Conservation (phyloP, 2,888 invertebrate genomes). For the Andrena minutula region DNA sequence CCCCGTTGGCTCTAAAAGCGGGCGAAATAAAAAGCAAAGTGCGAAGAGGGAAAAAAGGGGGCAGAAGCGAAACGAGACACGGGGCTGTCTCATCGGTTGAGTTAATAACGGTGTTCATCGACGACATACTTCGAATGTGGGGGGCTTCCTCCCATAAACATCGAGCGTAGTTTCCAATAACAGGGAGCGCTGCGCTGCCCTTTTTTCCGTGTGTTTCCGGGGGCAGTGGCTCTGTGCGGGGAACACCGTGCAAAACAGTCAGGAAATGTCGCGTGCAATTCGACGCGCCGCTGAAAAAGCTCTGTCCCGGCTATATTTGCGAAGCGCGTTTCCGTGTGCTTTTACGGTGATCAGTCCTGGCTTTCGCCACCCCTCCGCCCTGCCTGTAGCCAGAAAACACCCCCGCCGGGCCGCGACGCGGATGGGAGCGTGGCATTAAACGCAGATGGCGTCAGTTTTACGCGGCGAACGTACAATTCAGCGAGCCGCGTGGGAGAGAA, state of each 20-base stretch:
- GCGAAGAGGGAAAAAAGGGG: too few relatives aligned
- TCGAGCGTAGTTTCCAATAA: conserved; percentile 63
- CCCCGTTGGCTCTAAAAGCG: background rate
- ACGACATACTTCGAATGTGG: conserved; percentile 31
- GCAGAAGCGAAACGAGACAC: background rate
- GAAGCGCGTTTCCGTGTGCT: conserved; percentile 76
- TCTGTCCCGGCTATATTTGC: conserved; percentile 67
- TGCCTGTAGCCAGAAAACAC: conserved; percentile 46
- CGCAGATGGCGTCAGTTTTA: conserved; percentile 71
- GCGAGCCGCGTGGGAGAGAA: conserved; percentile 50
- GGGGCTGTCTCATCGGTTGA: conserved; percentile 23
- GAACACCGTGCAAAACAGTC: conserved; percentile 56
- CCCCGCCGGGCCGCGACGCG: conserved; percentile 26
- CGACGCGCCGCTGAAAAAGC: conserved; percentile 67
- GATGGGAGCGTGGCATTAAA: conserved; percentile 66
- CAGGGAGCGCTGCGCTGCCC: conserved; percentile 39
- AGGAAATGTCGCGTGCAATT: conserved; percentile 74
- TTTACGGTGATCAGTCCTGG: conserved; percentile 76
- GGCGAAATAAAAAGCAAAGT: background rate
- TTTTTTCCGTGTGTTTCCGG: conserved; percentile 56
- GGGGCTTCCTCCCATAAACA: conserved; percentile 57
- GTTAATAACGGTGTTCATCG: conserved; percentile 62
- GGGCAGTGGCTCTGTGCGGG: conserved; percentile 25
- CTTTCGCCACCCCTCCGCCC: conserved; percentile 52
- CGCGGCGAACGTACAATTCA: conserved; percentile 56